These are phyloP conservation scores for Alosa alosa DNA, from an alignment of 2,113 vertebrate genomes.

Conservation along the genomic window DNA sequence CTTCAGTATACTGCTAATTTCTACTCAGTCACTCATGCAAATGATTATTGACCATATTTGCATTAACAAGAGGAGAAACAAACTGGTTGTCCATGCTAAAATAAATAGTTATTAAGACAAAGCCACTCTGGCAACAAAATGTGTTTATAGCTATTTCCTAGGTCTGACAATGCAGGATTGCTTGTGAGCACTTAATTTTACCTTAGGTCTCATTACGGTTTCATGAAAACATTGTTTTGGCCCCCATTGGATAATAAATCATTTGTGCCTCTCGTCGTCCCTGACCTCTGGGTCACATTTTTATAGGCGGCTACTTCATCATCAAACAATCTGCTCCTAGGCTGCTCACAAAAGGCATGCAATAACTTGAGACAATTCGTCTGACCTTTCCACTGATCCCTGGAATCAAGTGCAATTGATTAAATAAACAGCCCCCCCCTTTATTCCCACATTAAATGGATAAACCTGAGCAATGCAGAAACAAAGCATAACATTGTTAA, in stretches of 20 bases:
- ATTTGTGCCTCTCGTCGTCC: conserved; percentile 54
- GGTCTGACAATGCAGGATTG: conserved; percentile 13
- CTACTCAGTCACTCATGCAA: conserved; percentile 14
- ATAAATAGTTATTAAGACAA: conserved; percentile 21
- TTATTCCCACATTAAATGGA: not conserved
- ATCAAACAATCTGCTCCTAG: conserved; percentile 61
- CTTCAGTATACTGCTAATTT: not conserved
- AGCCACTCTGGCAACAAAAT: not conserved
- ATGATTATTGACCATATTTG: conserved; percentile 18
- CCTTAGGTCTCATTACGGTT: conserved; percentile 42
- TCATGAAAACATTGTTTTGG: conserved; percentile 47
- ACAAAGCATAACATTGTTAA: not conserved
- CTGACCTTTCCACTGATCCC: conserved; percentile 64
- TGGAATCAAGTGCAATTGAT: conserved; percentile 51
- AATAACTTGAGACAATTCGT: conserved; percentile 44
- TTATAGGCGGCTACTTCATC: conserved; percentile 72
- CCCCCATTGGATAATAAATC: conserved; percentile 61
- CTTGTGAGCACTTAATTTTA: conserved; percentile 42
- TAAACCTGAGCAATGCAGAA: not conserved
- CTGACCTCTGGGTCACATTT: conserved; percentile 68
- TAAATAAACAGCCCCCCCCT: conserved; percentile 52
- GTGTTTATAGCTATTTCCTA: conserved; percentile 10
- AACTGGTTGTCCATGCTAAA: not conserved
- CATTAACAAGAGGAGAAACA: not conserved
- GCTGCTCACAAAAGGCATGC: conserved; percentile 63